Evolutionary conservation across 2,888 invertebrate genomes (phyloP).

Genomic region (Spatulosminthurus flaviceps): DNA sequence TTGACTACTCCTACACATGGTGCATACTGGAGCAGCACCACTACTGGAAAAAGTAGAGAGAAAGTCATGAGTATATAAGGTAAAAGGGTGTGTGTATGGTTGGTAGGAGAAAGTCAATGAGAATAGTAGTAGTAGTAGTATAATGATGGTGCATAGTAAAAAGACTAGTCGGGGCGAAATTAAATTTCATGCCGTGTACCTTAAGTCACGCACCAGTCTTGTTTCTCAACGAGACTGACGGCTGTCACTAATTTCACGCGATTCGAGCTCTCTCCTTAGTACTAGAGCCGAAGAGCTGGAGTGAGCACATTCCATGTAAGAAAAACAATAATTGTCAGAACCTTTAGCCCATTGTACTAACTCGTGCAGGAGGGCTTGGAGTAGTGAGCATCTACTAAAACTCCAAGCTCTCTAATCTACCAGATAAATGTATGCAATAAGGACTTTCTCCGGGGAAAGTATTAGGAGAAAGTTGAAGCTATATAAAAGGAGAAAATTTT

Average conservation of each 20-base stretch:
- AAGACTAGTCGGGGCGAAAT: conserved; percentile 20
- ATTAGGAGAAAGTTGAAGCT: no score
- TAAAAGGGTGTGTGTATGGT: no score
- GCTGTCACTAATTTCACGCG: conserved; percentile 48
- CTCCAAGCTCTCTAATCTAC: background rate
- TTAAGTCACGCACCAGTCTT: conserved; percentile 33
- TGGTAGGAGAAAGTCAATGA: background rate
- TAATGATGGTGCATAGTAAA: background rate
- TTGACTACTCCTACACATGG: no score
- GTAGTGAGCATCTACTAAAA: background rate
- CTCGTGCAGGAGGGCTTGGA: no score
- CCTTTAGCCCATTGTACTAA: background rate
- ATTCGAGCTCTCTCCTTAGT: conserved; percentile 11
- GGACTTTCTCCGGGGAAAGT: background rate
- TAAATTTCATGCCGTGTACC: conserved; percentile 42
- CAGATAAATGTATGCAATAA: conserved; percentile 7
- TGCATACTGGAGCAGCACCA: no score
- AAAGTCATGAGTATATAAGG: no score
- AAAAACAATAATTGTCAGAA: conserved; percentile 20
- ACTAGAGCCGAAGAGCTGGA: background rate
- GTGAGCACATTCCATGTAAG: background rate
- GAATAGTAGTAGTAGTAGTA: no score
- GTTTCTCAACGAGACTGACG: conserved; percentile 46
- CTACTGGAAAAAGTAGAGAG: no score
- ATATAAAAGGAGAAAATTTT: no score